Evolutionary conservation across 2,888 invertebrate genomes (phyloP).

Genomic region (Melikaiella ostensackeni): DNA sequence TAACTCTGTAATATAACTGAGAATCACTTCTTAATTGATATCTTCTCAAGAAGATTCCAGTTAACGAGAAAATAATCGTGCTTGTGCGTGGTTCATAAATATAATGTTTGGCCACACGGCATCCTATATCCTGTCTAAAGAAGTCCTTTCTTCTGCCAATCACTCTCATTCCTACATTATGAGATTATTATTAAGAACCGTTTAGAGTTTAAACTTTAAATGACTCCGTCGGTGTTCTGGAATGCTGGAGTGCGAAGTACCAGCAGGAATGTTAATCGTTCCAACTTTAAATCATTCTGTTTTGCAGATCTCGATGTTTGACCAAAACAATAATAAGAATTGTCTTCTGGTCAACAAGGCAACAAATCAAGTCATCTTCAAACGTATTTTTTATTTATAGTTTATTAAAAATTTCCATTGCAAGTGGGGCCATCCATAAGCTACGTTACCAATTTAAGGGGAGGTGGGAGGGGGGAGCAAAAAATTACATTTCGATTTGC

Average conservation of each 20-base stretch:
- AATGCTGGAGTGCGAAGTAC: background rate
- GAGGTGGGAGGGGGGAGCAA: too few relatives aligned
- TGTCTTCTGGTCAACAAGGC: background rate
- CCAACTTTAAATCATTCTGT: background rate
- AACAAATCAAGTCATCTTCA: too few relatives aligned
- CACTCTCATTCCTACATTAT: background rate
- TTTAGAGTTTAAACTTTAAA: background rate
- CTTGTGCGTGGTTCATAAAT: conserved; percentile 68
- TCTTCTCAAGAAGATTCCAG: conserved; percentile 49
- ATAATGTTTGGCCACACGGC: conserved; percentile 15
- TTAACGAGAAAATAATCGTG: conserved; percentile 74
- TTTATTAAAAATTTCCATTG: too few relatives aligned
- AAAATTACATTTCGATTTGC: too few relatives aligned
- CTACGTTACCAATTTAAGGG: too few relatives aligned
- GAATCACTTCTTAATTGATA: conserved; percentile 35
- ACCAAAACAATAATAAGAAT: background rate
- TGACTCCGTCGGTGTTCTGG: background rate
- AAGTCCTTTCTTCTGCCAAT: background rate
- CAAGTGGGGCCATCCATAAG: too few relatives aligned
- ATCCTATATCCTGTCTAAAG: conserved; percentile 41
- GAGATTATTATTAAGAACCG: background rate
- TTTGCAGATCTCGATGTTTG: background rate
- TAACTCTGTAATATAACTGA: too few relatives aligned
- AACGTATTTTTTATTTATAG: too few relatives aligned
- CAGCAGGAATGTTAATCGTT: background rate